A percentile compares a stretch with the other conserved stretches of the same genome.
phyloP scores from a whole-genome alignment of 92 coral and sea anemone genomes.

The Galaxea fascicularis region DNA sequence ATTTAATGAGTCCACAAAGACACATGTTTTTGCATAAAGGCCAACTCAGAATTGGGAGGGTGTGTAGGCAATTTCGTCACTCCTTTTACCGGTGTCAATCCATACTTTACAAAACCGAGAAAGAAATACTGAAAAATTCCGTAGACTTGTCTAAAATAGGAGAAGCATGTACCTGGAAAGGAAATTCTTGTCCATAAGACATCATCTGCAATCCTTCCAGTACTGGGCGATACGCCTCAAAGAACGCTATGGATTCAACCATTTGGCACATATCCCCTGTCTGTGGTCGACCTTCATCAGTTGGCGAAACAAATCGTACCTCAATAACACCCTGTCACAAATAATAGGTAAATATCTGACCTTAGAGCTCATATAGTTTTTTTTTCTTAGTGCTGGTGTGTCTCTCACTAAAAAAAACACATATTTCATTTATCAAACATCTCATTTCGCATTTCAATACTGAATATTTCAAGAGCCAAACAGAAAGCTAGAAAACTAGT shows the following conservation, averaged over 20 bases:
- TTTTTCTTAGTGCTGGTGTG: too few relatives aligned
- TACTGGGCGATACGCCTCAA: slow-evolving; percentile 92
- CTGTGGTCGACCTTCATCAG: slow-evolving; percentile 47
- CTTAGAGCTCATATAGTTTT: too few relatives aligned
- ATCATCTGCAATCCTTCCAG: slow-evolving; percentile 74
- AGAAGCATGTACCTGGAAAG: slow-evolving; percentile 73
- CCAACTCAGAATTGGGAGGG: too few relatives aligned
- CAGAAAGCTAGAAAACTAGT: too few relatives aligned
- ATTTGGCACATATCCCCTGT: slow-evolving; percentile 76
- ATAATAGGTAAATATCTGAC: neutral
- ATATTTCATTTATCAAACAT: too few relatives aligned
- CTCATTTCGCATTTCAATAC: too few relatives aligned
- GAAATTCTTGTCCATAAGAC: slow-evolving; percentile 41
- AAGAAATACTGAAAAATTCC: neutral
- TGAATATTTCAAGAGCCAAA: too few relatives aligned
- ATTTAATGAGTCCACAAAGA: too few relatives aligned
- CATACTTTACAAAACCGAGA: neutral
- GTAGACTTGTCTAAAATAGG: neutral
- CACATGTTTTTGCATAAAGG: too few relatives aligned
- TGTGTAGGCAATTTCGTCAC: too few relatives aligned
- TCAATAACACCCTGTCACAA: slow-evolving; percentile 76
- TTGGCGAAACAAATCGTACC: slow-evolving; percentile 58
- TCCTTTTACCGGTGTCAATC: neutral
- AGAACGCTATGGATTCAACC: slow-evolving; percentile 96
- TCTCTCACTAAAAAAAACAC: too few relatives aligned